Conservation (phyloP, 2,113 vertebrate genomes). For the Taurulus bubalis region DNA sequence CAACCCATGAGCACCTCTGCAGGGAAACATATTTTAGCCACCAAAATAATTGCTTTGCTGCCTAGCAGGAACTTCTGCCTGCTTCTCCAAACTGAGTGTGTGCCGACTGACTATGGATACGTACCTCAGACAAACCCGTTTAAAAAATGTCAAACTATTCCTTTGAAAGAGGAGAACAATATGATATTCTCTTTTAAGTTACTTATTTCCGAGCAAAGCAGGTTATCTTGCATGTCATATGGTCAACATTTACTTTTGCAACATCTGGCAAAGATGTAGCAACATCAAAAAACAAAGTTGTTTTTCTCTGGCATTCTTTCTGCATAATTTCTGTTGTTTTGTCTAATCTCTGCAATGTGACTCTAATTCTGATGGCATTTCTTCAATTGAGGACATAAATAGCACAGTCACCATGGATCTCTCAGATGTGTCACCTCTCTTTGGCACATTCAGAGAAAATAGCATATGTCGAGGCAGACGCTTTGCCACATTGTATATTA, state of each 20-base stretch:
- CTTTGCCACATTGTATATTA: background rate
- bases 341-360: conserved; percentile 32
- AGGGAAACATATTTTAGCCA: background rate
- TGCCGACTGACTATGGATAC: background rate
- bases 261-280: background rate
- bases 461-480: conserved; percentile 31
- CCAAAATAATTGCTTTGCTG: background rate
- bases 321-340: conserved; percentile 5
- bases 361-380: conserved; percentile 23
- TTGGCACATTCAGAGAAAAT: conserved; percentile 24
- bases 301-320: background rate
- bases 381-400: conserved; percentile 45
- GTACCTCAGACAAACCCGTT: background rate
- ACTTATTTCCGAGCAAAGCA: background rate
- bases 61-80: no score
- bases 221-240: background rate
- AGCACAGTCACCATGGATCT: conserved; percentile 37
- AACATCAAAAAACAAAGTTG: background rate
- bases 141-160: background rate
- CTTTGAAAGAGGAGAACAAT: conserved; percentile 9
- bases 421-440: conserved; percentile 44
- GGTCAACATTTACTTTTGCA: conserved; percentile 1
- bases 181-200: conserved; percentile 1
- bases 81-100: background rate
- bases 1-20: no score